Conservation (phyloP, 2,888 invertebrate genomes). For the Drosophila antonietae region DNA sequence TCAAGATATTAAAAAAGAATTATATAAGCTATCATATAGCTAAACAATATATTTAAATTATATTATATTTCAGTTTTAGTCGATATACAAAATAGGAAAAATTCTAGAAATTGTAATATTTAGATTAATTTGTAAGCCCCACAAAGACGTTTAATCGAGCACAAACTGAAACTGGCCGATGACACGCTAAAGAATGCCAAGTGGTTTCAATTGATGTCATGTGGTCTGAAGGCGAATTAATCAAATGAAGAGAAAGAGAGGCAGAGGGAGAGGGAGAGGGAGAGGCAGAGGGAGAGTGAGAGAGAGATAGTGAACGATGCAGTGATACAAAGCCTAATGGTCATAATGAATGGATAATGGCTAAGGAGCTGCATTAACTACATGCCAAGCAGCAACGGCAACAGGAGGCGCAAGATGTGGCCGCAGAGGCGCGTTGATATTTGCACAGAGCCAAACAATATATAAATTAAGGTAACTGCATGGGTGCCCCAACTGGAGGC, state of each 20-base stretch:
- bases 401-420: background rate
- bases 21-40: too few species aligned
- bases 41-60: too few species aligned
- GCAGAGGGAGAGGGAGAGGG: background rate
- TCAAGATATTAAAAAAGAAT: too few species aligned
- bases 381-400: constrained; percentile 13
- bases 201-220: constrained; percentile 18
- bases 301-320: background rate
- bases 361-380: constrained; percentile 75
- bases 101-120: background rate
- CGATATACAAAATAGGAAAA: too few species aligned
- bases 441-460: constrained; percentile 79
- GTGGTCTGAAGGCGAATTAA: constrained; percentile 39
- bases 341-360: constrained; percentile 82
- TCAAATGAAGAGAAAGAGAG: constrained; percentile 31
- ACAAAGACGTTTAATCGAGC: background rate
- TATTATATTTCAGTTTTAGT: too few species aligned
- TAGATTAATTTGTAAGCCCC: background rate
- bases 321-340: constrained; percentile 74
- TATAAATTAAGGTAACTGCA: constrained; percentile 80
- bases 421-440: constrained; percentile 77
- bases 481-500: constrained; percentile 25
- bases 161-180: constrained; percentile 13
- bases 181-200: constrained; percentile 28
- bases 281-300: background rate